A percentile compares a stretch with the other conserved stretches of the same genome.
phyloP scores from a whole-genome alignment of 2,113 vertebrate genomes.

The Brienomyrus longianalis region DNA sequence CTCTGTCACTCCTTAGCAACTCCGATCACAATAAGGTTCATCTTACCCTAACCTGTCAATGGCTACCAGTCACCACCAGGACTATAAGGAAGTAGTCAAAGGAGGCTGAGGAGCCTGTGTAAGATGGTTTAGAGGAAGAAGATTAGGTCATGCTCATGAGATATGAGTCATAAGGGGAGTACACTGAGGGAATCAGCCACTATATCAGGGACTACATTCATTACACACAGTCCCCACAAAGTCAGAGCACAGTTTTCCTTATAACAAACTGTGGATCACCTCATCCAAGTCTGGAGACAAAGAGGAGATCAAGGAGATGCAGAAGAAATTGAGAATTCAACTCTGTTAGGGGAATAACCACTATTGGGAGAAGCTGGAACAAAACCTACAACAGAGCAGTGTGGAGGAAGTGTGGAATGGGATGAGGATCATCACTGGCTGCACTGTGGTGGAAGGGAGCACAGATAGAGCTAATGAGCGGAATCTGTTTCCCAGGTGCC shows the following conservation, averaged over 20 bases:
- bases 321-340: background rate
- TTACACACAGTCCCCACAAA: background rate
- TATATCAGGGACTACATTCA: background rate
- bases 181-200: background rate
- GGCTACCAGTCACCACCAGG: too few relatives aligned
- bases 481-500: background rate
- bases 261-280: background rate
- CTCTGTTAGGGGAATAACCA: background rate
- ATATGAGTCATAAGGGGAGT: background rate
- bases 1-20: too few relatives aligned
- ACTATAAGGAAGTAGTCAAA: too few relatives aligned
- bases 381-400: background rate
- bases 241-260: background rate
- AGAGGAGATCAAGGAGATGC: background rate
- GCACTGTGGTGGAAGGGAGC: background rate
- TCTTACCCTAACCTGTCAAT: too few relatives aligned
- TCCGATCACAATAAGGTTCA: too few relatives aligned
- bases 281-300: background rate
- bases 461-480: background rate
- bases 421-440: background rate
- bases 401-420: background rate
- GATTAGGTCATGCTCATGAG: too few relatives aligned
- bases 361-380: background rate
- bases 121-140: too few relatives aligned
- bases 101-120: too few relatives aligned